A percentile compares a stretch with the other conserved stretches of the same genome.
phyloP scores from a whole-genome alignment of 2,113 vertebrate genomes.

The Progne subis region DNA sequence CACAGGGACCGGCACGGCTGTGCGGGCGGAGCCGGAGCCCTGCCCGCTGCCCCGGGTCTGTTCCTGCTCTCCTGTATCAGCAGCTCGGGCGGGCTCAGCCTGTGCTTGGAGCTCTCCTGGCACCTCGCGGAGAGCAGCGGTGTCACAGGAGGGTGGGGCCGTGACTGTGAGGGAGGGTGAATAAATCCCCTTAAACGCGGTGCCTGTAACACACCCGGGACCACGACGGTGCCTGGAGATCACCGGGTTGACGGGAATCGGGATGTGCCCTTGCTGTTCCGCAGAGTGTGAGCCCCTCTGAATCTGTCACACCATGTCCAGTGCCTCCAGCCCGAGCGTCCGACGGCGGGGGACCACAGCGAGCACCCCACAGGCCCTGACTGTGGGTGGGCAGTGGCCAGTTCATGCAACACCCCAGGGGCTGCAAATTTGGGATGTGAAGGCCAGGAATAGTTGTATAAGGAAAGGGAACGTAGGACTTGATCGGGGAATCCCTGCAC shows the following conservation, averaged over 20 bases:
- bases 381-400: rapidly evolving
- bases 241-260: neutral
- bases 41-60: neutral
- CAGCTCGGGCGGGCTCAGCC: neutral
- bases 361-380: rapidly evolving
- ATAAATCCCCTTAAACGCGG: neutral
- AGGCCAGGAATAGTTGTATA: neutral
- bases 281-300: neutral
- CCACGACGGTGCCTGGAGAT: neutral
- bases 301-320: rapidly evolving
- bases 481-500: neutral
- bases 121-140: conserved; percentile 58
- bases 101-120: conserved; percentile 49
- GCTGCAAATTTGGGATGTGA: neutral
- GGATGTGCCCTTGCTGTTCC: neutral
- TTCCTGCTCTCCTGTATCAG: neutral
- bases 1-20: neutral
- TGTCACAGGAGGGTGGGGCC: neutral
- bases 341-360: rapidly evolving
- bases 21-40: neutral
- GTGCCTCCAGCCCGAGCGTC: neutral
- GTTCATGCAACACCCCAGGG: neutral
- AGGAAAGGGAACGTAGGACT: neutral
- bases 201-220: neutral
- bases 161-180: neutral